phyloP scores from a whole-genome alignment of 2,888 invertebrate genomes.

The Buathra laborator region DNA sequence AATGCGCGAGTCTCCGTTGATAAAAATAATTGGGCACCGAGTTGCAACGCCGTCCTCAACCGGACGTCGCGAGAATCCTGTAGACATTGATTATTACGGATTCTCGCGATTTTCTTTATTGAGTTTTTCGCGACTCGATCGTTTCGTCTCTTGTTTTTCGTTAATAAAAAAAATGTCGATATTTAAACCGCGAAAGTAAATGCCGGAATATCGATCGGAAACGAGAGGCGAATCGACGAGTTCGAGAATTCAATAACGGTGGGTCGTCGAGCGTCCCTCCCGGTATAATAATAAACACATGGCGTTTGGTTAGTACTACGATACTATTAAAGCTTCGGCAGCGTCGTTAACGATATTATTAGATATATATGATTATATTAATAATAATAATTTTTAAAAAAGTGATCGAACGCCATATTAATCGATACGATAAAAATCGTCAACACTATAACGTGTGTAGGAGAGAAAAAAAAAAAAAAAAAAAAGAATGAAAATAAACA shows the following conservation, averaged over 20 bases:
- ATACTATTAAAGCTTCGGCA: constrained; percentile 80
- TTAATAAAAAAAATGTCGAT: not conserved
- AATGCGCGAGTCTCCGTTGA: constrained; percentile 1
- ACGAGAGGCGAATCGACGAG: constrained; percentile 32
- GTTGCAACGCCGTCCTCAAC: constrained; percentile 42
- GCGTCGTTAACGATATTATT: constrained; percentile 76
- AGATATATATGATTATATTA: constrained; percentile 57
- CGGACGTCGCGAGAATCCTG: constrained; percentile 29
- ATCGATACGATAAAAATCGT: constrained; percentile 55
- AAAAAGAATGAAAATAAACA: constrained; percentile 36
- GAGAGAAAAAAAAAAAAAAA: constrained; percentile 35
- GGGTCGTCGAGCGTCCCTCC: constrained; percentile 37
- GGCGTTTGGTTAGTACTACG: constrained; percentile 81
- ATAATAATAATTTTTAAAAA: constrained; percentile 13
- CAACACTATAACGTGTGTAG: constrained; percentile 65
- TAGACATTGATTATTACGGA: constrained; percentile 13
- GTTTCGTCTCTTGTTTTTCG: constrained; percentile 31
- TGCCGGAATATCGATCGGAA: not conserved
- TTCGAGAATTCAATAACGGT: constrained; percentile 41
- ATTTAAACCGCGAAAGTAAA: not conserved
- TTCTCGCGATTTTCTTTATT: constrained; percentile 19
- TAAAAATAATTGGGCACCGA: constrained; percentile 35
- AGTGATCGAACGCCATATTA: constrained; percentile 52
- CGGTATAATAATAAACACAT: constrained; percentile 72
- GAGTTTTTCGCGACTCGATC: constrained; percentile 8